Evolutionary conservation across 2,888 invertebrate species (phyloP), one percentile per base, ranked within the genome.

Genomic region (Nemurella pictetii): DNA sequence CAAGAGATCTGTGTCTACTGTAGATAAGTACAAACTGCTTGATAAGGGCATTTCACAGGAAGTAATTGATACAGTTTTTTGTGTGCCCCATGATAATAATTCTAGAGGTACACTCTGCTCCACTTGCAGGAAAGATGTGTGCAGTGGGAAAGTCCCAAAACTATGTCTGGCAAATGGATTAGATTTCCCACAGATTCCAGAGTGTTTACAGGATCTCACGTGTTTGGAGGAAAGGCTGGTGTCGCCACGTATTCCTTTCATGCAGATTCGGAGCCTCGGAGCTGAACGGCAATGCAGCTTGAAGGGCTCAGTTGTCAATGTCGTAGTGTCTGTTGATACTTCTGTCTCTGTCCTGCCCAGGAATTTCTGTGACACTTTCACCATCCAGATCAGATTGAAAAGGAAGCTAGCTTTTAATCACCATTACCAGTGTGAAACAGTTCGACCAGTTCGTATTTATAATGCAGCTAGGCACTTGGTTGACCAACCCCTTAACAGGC

Each of bases 181-280:
- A 72, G 85, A 86, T 85, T 87, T 87, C 85, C 85, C 85, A 1
- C 28, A 80, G n/a, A 83, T 89, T 35, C 88, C 87, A 27, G 86
- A 87, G 9, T 85, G 86, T 77, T 4, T 89, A 55, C 85, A 85
- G 86, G 84, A 78, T 32, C 86, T 88, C 85, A 86, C 87, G 9
- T 81, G 85, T 27, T 89, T 90, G 88, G 89, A 90, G 87, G 89
- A 90, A 87, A 85, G 90, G 82, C 86, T 90, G 86, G 87, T 89
- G 20, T 86, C 89, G 7, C 88, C 89, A 15, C 87, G 88, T 36
- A 86, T 90, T 36, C 88, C 88, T 73, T 90, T 90, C 83, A 89
- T 89, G 89, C 89, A 89, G 86, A 88, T 90, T 55, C 85, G 88
- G 85, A 86, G 89, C 32, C 87, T 89, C 29, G 88, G 89, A 32